A percentile compares a stretch with the other conserved stretches of the same genome.
Evolutionary conservation across 2,797 vertebrate species (phyloP).

Genomic region (Melanotaenia trifasciata): DNA sequence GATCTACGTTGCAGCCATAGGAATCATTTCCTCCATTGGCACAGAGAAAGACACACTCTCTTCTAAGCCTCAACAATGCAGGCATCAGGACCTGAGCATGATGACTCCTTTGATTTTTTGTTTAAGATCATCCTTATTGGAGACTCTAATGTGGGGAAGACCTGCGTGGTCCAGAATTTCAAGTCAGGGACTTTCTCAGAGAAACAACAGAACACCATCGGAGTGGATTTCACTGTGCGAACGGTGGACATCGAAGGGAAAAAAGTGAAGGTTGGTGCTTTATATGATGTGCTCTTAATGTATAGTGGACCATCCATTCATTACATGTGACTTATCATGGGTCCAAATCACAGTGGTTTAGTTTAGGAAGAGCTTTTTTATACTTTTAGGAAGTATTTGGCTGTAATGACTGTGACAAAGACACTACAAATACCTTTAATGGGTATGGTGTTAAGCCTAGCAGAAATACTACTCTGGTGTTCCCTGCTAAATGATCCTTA

Average conservation of each 20-base stretch:
- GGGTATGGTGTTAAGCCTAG: not conserved
- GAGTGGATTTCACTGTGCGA: constrained; percentile 95
- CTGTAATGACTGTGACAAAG: not conserved
- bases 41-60: not conserved
- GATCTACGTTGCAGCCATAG: constrained; percentile 7
- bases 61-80: constrained; percentile 76
- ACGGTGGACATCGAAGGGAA: constrained; percentile 91
- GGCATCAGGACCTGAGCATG: constrained; percentile 72
- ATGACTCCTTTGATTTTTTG: constrained; percentile 93
- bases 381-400: not conserved
- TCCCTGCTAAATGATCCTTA: constrained; percentile 9
- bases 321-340: not conserved
- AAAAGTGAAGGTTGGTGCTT: constrained; percentile 89
- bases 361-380: not conserved
- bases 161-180: constrained; percentile 96
- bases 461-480: not conserved
- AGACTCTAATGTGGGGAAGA: constrained; percentile 97
- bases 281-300: not conserved
- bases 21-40: constrained; percentile 2
- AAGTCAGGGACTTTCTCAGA: constrained; percentile 89
- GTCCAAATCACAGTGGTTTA: not conserved
- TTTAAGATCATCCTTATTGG: constrained; percentile 98
- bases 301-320: not conserved
- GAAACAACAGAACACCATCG: constrained; percentile 95
- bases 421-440: not conserved